phyloP scores from a whole-genome alignment of 2,888 invertebrate genomes.

The Cantharis rustica region DNA sequence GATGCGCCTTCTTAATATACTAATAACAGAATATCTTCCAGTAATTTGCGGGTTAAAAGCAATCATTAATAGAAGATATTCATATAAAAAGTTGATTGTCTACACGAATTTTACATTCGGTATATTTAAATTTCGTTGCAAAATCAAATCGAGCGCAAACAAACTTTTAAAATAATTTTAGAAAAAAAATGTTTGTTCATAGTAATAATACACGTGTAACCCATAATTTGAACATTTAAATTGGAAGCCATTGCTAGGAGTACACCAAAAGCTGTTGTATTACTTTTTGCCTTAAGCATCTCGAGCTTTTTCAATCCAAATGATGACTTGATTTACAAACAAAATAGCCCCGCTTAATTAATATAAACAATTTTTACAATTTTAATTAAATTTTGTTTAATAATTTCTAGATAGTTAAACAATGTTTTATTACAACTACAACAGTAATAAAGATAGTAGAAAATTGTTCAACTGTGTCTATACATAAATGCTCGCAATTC shows the following conservation, averaged over 20 bases:
- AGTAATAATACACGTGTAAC: neutral
- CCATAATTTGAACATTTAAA: constrained; percentile 2
- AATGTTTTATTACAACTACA: neutral
- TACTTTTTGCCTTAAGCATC: neutral
- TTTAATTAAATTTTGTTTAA: neutral
- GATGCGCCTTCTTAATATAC: neutral
- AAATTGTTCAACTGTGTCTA: neutral
- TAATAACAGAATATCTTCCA: neutral
- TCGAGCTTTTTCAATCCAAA: neutral
- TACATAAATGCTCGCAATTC: neutral
- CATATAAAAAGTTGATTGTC: neutral
- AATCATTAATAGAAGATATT: neutral
- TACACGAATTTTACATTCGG: neutral
- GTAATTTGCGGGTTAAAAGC: neutral
- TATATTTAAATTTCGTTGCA: neutral
- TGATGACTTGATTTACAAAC: constrained; percentile 2
- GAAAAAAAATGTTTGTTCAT: neutral
- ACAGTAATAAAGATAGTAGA: neutral
- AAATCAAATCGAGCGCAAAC: neutral
- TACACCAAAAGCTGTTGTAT: neutral
- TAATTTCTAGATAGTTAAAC: neutral
- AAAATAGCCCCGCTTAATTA: neutral
- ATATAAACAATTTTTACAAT: neutral
- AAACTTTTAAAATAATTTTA: neutral
- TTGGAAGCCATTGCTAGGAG: neutral